Evolutionary conservation across 2,888 invertebrate genomes (phyloP), one percentile per base, ranked within the genome.

Genomic region (Allygus modestus): DNA sequence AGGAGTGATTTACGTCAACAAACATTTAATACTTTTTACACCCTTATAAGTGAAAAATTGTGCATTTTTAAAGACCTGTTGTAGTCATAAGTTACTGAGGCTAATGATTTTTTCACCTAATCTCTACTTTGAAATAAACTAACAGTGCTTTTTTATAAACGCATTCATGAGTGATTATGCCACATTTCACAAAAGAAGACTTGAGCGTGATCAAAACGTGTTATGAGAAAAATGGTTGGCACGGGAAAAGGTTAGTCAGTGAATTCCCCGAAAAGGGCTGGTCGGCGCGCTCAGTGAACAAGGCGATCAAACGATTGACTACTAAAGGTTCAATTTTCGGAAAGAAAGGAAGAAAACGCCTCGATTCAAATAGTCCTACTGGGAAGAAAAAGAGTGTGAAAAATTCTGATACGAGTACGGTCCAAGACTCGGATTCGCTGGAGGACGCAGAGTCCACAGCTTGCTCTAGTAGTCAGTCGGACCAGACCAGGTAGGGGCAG

Each of bases 211-310:
- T 83, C 54, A 73, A 83, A 83, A 61, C 73, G 41, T 83, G 61
- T 83, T 83, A 83, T 83, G 83, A 83, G 71, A 83, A 83, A 73
- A 83, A 83, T 61, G 83, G 83, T 83, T 83, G 83, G 83, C 83
- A 83, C 41, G 83, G 83, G 26, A 83, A 83, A 58, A 71, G 83
- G 33, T 61, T 83, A 83, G 83, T 83, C 20, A 83, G 83, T 58
- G 83, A 83, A 75, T 83, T 83, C 33, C 83, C 83, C 17, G 83
- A 83, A 28, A 83, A 83, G 71, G 83, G 83, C 33, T 83, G 83
- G 83, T 83, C 83, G 7, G 54, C 83, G 7, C 73, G 83, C 0
- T 83, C 83, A 33, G 83, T 83, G 41, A 83, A 83, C 41, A 83
- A 83, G 37, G 83, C 83, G 0, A 83, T 83, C 23, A 83, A 75